Base-by-base conservation (phyloP, 2,797 vertebrate species). In the Galagoides demidoff region DNA sequence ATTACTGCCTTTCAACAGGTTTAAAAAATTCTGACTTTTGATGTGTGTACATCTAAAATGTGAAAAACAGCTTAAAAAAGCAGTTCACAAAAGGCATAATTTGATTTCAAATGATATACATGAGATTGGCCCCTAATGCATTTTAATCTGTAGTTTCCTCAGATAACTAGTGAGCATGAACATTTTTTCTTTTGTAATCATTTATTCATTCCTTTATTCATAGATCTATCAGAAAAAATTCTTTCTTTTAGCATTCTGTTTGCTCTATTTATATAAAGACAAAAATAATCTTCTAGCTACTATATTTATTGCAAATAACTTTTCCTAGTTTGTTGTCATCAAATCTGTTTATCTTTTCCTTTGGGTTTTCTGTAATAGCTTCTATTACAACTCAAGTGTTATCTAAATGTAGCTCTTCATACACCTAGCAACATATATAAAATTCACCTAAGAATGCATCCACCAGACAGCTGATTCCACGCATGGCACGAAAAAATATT, bases 401-500 rank as follows among this genome's bases (percentile, higher is more conserved):
- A 95, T 27, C 29, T 90, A 78, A 73, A 92, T 34, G 59, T 14
- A 93, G 74, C 19, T 96, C 81, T 85, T 95, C 81, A 95, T 90
- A 49, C 64, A 96, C 22, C 29, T 64, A 96, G 11, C 85, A 97
- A 96, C 39, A 96, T 97, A 97, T 59, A 95, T 81, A 97, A 97
- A 97, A 85, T 92, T 98, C 99, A 99, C 99, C 99, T 97, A 99
- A 98, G 97, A 99, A 99, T 29, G 99, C 99, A 85, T 99, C 99
- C 95, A 99, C 99, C 96, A 99, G 98, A 90, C 98, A 99, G 98
- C 99, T 99, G 98, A 99, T 98, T 94, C 98, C 99, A 97, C 99
- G 99, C 99, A 99, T 99, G 97, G 99, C 99, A 98, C 99, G 99
- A 97, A 99, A 99, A 98, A 99, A 99, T 98, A 99, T 99, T 64